phyloP scores from a whole-genome alignment of 2,113 vertebrate genomes.

The Hipposideros armiger region DNA sequence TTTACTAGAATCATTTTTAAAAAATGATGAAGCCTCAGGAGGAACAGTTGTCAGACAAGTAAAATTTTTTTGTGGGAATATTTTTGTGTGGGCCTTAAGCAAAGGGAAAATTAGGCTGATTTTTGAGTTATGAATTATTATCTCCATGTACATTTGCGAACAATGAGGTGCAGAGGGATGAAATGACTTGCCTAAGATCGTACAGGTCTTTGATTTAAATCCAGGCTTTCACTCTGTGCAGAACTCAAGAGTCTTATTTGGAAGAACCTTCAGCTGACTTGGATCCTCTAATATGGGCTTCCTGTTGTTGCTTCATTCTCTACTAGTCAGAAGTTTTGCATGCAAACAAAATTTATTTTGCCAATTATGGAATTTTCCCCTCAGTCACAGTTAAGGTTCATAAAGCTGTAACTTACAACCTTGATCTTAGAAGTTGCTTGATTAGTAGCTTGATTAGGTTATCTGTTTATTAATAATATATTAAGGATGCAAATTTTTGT shows the following conservation, averaged over 20 bases:
- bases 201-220: neutral
- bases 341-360: slow-evolving; percentile 35
- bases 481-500: slow-evolving; percentile 11
- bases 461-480: neutral
- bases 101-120: slow-evolving; percentile 37
- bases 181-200: neutral
- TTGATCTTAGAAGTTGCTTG: slow-evolving; percentile 27
- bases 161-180: neutral
- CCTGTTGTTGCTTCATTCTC: slow-evolving; percentile 46
- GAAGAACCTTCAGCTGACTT: neutral
- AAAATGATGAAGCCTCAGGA: neutral
- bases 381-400: slow-evolving; percentile 10
- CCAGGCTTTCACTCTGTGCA: neutral
- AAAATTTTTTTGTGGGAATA: slow-evolving; percentile 20
- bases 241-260: neutral
- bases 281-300: neutral
- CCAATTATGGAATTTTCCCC: neutral
- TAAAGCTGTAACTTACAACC: slow-evolving; percentile 9
- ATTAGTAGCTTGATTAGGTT: slow-evolving; percentile 21
- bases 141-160: neutral
- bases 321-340: neutral
- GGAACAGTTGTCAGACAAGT: slow-evolving; percentile 32
- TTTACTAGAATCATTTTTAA: slow-evolving; percentile 21
- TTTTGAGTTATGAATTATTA: neutral
- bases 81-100: slow-evolving; percentile 1